Base-by-base conservation (phyloP, 2,113 vertebrate species). In the Bombycilla garrulus region DNA sequence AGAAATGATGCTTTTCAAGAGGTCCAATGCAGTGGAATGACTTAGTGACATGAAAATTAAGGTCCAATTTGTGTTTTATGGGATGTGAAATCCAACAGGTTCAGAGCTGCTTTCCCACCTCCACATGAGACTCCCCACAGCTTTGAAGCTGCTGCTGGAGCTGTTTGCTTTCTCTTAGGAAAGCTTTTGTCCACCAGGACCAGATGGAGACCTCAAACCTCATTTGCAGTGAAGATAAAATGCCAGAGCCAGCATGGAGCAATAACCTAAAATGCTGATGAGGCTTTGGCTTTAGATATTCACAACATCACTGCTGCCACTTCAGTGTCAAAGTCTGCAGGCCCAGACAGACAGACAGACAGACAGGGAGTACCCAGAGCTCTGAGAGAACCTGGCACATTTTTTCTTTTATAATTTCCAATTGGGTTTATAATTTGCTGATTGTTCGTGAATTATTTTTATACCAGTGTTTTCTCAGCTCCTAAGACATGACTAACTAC, bases 131-230 rank as follows among this genome's bases (percentile, higher is more conserved):
- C 23, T 57, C 57, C 58, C 54, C 54, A 25, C 11, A 93, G 58
- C 90, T 96, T 81, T 71, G 85, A 74, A 85, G 71, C 60, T 4
- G 2, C 58, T 6, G 14, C 71, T 47, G 45, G 14, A 24, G 44
- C 58, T 56, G 36, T 67, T 90, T 77, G 77, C 58, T 74, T 87
- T 53, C 76, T 61, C 33, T 38, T n/a, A 33, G 60, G 86, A 67
- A 92, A 88, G 71, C 54, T 91, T 88, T 70, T 92, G 83, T 81
- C 81, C 94, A 71, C 48, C 62, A 76, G 93, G 60, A 78, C 80
- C 86, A 90, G 92, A 86, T 71, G 90, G 67, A 86, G 81, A 91
- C 36, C 76, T 67, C 89, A 84, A 81, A 93, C 54, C 48, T 74
- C 81, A 40, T 81, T 70, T 89, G 45, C 48, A 91, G 61, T 11